Evolutionary conservation across 2,797 vertebrate genomes (phyloP).

Genomic region (Pelochelys cantorii): DNA sequence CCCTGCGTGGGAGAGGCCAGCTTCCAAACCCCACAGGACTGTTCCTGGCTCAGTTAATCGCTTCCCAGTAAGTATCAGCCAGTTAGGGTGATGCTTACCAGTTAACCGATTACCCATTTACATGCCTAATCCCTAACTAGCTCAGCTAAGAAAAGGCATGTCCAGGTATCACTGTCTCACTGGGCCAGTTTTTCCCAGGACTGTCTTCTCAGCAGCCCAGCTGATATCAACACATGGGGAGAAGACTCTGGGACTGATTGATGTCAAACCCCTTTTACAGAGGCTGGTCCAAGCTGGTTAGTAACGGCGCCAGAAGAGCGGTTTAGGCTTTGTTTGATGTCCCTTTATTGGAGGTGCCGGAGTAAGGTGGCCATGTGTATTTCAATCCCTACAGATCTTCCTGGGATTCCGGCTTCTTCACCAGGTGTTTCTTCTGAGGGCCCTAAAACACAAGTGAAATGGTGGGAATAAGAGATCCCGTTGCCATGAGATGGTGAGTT

Average conservation of each 20-base stretch:
- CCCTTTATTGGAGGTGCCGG: slow-evolving; percentile 32
- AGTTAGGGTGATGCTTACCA: too few relatives aligned
- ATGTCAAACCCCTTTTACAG: neutral
- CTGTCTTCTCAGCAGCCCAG: neutral
- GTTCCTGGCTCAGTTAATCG: too few relatives aligned
- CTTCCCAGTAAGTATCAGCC: too few relatives aligned
- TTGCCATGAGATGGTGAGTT: neutral
- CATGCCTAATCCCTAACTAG: neutral
- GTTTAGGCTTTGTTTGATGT: neutral
- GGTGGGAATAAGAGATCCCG: neutral
- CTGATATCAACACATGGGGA: neutral
- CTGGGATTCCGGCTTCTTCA: slow-evolving; percentile 77
- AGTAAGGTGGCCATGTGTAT: neutral
- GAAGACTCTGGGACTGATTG: neutral
- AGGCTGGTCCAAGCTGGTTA: neutral
- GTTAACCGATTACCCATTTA: too few relatives aligned
- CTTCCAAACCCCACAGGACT: too few relatives aligned
- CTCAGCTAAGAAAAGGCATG: neutral
- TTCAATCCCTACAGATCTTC: slow-evolving; percentile 68
- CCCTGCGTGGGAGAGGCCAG: too few relatives aligned
- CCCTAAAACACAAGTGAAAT: slow-evolving; percentile 81
- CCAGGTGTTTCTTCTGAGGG: slow-evolving; percentile 90
- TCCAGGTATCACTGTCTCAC: neutral
- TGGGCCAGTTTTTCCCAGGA: neutral
- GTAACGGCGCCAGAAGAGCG: neutral